Conservation (phyloP, 2,888 invertebrate species). For the Melanostoma mellinum region DNA sequence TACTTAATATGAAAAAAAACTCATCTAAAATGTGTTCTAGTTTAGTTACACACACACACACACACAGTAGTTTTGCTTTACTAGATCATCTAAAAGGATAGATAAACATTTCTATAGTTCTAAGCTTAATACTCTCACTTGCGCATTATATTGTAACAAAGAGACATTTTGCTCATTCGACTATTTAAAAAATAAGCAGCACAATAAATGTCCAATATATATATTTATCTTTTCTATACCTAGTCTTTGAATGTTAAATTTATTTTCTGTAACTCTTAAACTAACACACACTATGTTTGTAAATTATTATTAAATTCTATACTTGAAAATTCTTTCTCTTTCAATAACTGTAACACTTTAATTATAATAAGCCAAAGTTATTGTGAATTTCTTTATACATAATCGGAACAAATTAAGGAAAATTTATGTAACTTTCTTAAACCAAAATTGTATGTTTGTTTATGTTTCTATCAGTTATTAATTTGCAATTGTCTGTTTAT, state of each 20-base stretch:
- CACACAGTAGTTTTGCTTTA: neutral
- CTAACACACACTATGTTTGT: constrained; percentile 43
- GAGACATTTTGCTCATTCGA: constrained; percentile 19
- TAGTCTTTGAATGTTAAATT: constrained; percentile 40
- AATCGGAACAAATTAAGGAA: neutral
- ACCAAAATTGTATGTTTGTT: constrained; percentile 27
- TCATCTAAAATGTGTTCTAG: constrained; percentile 1
- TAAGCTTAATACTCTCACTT: constrained; percentile 45
- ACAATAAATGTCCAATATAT: constrained; percentile 18
- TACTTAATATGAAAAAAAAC: neutral
- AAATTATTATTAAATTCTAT: constrained; percentile 4
- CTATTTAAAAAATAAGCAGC: constrained; percentile 34
- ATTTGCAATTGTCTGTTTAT: constrained; percentile 43
- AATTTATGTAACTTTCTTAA: neutral
- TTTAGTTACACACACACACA: neutral
- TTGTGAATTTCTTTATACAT: constrained; percentile 29
- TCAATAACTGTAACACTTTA: constrained; percentile 37
- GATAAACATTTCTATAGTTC: constrained; percentile 36
- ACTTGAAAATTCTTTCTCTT: constrained; percentile 2
- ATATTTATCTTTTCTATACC: neutral
- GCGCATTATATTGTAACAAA: constrained; percentile 14
- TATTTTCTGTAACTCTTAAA: constrained; percentile 23
- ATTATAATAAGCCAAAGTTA: constrained; percentile 28
- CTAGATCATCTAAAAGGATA: neutral
- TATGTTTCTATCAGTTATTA: constrained; percentile 50